Percentiles rank a stretch among this genome's conserved stretches.
phyloP scores from a whole-genome alignment of 2,113 vertebrate genomes.

The Ursus arctos region DNA sequence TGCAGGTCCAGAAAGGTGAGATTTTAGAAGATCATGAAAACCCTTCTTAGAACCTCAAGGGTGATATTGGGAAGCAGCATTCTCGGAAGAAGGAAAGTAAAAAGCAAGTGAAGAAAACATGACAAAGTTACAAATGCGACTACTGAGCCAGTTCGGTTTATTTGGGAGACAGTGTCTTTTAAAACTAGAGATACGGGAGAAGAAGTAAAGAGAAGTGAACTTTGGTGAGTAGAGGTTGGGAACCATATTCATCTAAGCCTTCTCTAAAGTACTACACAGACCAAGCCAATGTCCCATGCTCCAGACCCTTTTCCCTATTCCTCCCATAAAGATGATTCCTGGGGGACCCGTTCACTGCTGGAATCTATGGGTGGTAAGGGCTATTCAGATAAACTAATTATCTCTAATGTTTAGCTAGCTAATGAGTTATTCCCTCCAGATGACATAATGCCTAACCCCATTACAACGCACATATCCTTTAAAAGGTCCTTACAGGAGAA shows the following conservation, averaged over 20 bases:
- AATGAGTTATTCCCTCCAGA: constrained; percentile 77
- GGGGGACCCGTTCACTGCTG: neutral
- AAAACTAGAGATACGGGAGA: neutral
- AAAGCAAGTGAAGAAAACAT: neutral
- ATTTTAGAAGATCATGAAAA: neutral
- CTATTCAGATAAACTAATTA: constrained; percentile 76
- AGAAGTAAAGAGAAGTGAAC: neutral
- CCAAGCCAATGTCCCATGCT: neutral
- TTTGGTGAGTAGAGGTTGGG: neutral
- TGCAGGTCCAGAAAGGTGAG: neutral
- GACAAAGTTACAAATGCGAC: neutral
- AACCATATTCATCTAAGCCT: neutral
- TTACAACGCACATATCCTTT: constrained; percentile 3
- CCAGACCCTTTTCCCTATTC: neutral
- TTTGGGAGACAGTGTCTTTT: neutral
- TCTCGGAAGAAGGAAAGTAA: neutral
- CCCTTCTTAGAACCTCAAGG: neutral
- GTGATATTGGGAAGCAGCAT: neutral
- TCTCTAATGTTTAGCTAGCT: constrained; percentile 64
- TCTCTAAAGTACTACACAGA: neutral
- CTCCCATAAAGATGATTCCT: neutral
- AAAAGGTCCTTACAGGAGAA: constrained; percentile 44
- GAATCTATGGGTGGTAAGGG: constrained; percentile 65
- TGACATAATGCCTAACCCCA: constrained; percentile 63
- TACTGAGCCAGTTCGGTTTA: neutral